These are phyloP conservation scores for Nysson spinosus DNA, from an alignment of 2,888 invertebrate species.

Conservation along the genomic window DNA sequence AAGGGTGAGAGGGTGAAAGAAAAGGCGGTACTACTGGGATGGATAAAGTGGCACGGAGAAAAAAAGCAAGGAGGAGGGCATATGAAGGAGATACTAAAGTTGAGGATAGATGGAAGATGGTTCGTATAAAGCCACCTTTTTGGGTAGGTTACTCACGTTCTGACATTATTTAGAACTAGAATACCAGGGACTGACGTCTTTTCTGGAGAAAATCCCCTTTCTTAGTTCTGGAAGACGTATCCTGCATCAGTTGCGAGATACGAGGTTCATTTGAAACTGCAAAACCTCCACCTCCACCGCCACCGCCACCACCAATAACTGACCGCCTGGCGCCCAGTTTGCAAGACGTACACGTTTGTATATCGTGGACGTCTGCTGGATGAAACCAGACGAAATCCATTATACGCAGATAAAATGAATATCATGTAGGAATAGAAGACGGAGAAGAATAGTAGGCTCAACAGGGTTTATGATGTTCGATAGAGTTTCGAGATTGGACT, in stretches of 20 bases:
- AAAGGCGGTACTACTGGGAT: slow-evolving; percentile 4
- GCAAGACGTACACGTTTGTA: too few species aligned
- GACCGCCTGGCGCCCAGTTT: too few species aligned
- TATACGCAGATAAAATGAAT: too few species aligned
- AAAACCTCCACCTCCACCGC: not conserved
- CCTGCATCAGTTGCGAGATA: slow-evolving; percentile 33
- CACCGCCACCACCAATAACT: too few species aligned
- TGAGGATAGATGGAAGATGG: slow-evolving; percentile 36
- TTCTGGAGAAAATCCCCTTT: slow-evolving; percentile 51
- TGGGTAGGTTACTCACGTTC: slow-evolving; percentile 59
- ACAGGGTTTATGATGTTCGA: too few species aligned
- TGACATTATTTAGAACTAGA: slow-evolving; percentile 58
- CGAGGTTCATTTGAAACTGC: slow-evolving; percentile 47
- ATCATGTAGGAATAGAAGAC: too few species aligned
- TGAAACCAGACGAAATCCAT: too few species aligned
- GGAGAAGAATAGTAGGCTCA: too few species aligned
- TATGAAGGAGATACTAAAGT: slow-evolving; percentile 14
- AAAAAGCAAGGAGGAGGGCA: not conserved
- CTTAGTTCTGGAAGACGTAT: slow-evolving; percentile 39
- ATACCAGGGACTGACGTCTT: slow-evolving; percentile 52
- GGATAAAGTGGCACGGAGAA: too few species aligned
- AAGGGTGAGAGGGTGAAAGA: slow-evolving; percentile 17
- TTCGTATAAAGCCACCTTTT: slow-evolving; percentile 44
- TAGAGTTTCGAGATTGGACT: too few species aligned
- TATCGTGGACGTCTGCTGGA: too few species aligned